Evolutionary conservation across 2,113 vertebrate genomes (phyloP), one percentile per base, ranked within the genome.

Genomic region (Pampusana beccarii): DNA sequence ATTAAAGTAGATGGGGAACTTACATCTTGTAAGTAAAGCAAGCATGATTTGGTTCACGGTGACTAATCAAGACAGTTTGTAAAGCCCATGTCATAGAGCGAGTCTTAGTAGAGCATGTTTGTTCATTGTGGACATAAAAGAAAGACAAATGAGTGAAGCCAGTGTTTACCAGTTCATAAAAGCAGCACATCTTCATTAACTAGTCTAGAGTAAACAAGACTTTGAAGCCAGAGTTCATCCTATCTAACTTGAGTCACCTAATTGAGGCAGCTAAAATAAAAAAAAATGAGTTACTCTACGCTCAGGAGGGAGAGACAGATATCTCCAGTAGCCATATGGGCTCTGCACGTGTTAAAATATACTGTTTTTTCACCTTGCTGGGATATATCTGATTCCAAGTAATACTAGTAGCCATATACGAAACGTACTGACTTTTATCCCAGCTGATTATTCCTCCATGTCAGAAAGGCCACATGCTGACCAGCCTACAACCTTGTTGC

Each of bases 11-110:
- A 92, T 64, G 60, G 42, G 71, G 16, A 94, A 90, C 75, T n/a
- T n/a, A n/a, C 88, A 93, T 78, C 83, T 66, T 81, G 38, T 33
- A 90, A 95, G 96, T 84, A 92, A 97, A 93, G 54, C 72, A 94
- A 92, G 71, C 23, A 90, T 92, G 77, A 94, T 80, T 86, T 73
- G 79, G 54, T 54, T 94, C 74, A 62, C 0, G 2, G 65, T 95
- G 94, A 95, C 73, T 89, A 92, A 85, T 70, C 85, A 79, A 79
- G 44, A 71, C 6, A 77, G 93, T 54, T 95, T 85, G 80, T 90
- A 92, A 95, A 54, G 77, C 78, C 93, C 77, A 83, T 87, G 70
- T 62, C 83, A 88, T 15, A 74, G 7, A 91, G 17, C 20, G 40
- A 23, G 25, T 85, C 36, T 79, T 78, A 67, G 75, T 1, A 91